A percentile compares a stretch with the other conserved stretches of the same genome.
These are phyloP conservation scores for Teinopalpus imperialis DNA, from an alignment of 2,888 invertebrate species.

Conservation along the genomic window DNA sequence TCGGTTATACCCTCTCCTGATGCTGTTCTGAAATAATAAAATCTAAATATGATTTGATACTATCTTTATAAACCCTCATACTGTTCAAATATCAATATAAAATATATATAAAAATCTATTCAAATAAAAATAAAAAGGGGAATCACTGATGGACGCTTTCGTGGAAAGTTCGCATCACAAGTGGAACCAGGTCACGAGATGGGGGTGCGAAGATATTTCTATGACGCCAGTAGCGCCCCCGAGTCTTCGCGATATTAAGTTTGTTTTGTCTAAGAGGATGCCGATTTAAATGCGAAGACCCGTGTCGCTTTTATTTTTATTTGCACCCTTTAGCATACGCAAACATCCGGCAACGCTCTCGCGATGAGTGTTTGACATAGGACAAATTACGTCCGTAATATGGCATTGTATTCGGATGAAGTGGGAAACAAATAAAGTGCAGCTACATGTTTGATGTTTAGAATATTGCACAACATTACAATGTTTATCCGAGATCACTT, in stretches of 20 bases:
- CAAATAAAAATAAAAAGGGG: no score
- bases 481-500: no score
- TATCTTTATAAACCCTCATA: no score
- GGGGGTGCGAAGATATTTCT: background rate
- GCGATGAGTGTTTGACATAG: conserved; percentile 11
- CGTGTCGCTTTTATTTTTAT: conserved; percentile 31
- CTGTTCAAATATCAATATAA: no score
- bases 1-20: no score
- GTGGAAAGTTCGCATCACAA: background rate
- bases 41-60: no score
- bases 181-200: background rate
- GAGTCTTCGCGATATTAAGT: conserved; percentile 45
- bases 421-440: conserved; percentile 10
- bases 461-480: no score
- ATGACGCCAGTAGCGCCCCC: conserved; percentile 35
- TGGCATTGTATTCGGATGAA: conserved; percentile 25
- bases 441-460: no score
- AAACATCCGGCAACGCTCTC: conserved; percentile 20
- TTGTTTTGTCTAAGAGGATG: conserved; percentile 52
- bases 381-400: conserved; percentile 5
- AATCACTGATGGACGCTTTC: no score
- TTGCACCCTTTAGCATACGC: conserved; percentile 22
- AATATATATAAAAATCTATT: no score
- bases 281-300: conserved; percentile 53
- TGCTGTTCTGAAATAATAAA: no score